Evolutionary conservation across 2,113 vertebrate species (phyloP), one percentile per base, ranked within the genome.

Genomic region (Triplophysa siluroides): DNA sequence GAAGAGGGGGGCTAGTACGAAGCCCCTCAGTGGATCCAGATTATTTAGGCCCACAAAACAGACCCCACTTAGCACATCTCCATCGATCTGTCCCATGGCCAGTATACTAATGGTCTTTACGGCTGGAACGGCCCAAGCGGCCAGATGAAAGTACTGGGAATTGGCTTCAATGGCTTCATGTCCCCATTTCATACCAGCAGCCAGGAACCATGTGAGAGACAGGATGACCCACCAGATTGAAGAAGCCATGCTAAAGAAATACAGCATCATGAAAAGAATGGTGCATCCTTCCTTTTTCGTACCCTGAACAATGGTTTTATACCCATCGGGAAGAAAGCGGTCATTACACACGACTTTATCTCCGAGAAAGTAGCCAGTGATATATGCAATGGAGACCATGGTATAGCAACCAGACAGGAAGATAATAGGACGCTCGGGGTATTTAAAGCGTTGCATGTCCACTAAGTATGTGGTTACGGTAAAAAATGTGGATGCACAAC

Each of bases 161-260:
- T 98, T 95, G 76, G 97, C 96, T 86, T 98, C 97, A 1, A 99
- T 99, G 69, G 97, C 97, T 87, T 99, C 97, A 0, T 99, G 97
- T 61, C 97, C 97, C 97, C 97, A 99, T 83, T 99, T 99, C 97
- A 98, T 99, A 73, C 97, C 97, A 0, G 97, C 97, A 0, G 97
- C 97, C 84, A 98, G 93, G 91, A 99, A 99, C 97, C 97, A 99
- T 71, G 97, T 99, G 86, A 99, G 95, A 1, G 97, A 98, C 26
- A 99, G 90, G 87, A 99, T 97, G 86, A 99, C 97, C 97, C 97
- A 99, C 97, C 97, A 98, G 91, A 99, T 98, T 19, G 97, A 99
- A 81, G 96, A 98, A 89, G 97, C 97, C 97, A 99, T 99, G 88
- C 97, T 91, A 80, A 99, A 99, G 90, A 98, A 99, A 78, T 99